phyloP scores from a whole-genome alignment of 2,888 invertebrate species.

The Ptychoptera contaminata region DNA sequence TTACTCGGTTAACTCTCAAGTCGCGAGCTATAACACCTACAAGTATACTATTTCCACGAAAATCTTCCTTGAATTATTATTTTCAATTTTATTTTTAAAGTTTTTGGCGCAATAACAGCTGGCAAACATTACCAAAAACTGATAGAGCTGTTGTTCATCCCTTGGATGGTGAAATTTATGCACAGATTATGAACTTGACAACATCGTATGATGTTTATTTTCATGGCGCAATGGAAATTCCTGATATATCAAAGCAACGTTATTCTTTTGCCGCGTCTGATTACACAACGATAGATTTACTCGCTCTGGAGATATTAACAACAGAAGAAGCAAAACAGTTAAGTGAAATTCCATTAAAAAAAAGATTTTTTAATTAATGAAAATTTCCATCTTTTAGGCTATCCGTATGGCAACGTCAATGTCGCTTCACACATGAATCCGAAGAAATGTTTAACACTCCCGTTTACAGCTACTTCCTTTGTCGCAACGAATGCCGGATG shows the following conservation, averaged over 20 bases:
- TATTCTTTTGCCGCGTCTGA: constrained; percentile 35
- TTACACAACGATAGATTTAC: constrained; percentile 43
- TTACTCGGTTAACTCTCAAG: constrained; percentile 48
- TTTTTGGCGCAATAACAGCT: constrained; percentile 40
- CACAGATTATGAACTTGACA: constrained; percentile 53
- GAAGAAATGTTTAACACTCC: constrained; percentile 45
- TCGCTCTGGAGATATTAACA: constrained; percentile 42
- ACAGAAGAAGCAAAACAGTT: constrained; percentile 25
- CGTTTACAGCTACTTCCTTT: constrained; percentile 52
- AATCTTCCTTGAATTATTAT: neutral
- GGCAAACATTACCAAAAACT: constrained; percentile 34
- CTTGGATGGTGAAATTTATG: constrained; percentile 58
- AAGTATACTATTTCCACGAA: constrained; percentile 15
- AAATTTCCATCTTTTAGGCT: constrained; percentile 26
- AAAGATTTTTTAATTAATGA: too few relatives aligned
- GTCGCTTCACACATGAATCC: constrained; percentile 50
- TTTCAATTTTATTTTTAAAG: constrained; percentile 29
- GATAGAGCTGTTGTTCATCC: constrained; percentile 46
- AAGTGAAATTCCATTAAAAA: too few relatives aligned
- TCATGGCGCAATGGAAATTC: constrained; percentile 50
- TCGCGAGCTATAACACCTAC: constrained; percentile 34
- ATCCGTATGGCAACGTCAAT: constrained; percentile 47
- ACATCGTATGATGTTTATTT: constrained; percentile 48
- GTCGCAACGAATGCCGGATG: constrained; percentile 56
- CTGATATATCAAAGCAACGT: constrained; percentile 44